Base-by-base conservation (phyloP, 2,888 invertebrate genomes). In the Pandemis corylana region DNA sequence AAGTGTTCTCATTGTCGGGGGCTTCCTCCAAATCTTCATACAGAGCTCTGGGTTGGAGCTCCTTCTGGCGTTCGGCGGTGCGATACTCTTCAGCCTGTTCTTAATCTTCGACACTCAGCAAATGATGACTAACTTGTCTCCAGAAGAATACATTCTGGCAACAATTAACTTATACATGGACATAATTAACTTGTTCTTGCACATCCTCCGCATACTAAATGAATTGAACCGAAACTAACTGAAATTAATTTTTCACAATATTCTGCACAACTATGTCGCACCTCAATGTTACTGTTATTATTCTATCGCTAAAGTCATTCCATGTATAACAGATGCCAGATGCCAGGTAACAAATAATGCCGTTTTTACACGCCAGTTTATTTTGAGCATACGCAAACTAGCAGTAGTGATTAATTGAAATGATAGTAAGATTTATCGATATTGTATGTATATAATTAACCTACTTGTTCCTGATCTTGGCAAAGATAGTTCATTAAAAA, bases 111-210 rank as follows among this genome's bases (percentile, higher is more conserved):
- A 98, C 90, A 97, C 98, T 0, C 97, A 98, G 87, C 95, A 97
- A 92, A 95, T 98, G 91, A 97, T 98, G 97, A 95, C 96, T 79
- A 96, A 95, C 5, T 91, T 97, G 69, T 97, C 97, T 0, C 96
- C 98, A 0, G 98, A 98, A 87, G 98, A 98, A 85, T 98, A 98
- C 89, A 97, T 98, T 81, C 90, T 97, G 68, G 98, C 97, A 2
- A 97, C 98, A 0, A 97, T 98, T 85, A 97, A 97, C 87, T 93
- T 98, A 62, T 98, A 98, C 88, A 95, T 98, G 93, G 98, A 98
- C 84, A 97, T 98, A 76, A 95, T 98, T 78, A 98, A 98, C 89
- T 92, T 98, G 78, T 98, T 98, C 93, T 84, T 98, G 20, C 96
- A 97, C 87, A 96, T 98, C 80, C 94, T 98, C 73, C 95, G 97